Base-by-base conservation (phyloP, 2,113 vertebrate species). In the Antigone vipio region DNA sequence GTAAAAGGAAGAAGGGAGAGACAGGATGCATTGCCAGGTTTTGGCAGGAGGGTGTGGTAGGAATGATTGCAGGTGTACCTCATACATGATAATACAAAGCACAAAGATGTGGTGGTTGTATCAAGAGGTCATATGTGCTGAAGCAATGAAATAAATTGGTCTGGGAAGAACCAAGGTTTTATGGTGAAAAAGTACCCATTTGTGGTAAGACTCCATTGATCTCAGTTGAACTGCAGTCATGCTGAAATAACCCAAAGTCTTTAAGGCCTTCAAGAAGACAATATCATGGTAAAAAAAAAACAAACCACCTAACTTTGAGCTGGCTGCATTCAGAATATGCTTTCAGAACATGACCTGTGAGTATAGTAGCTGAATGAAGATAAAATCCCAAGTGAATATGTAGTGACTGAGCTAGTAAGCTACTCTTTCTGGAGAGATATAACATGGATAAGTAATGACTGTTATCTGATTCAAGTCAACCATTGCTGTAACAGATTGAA, bases 51-150 rank as follows among this genome's bases (percentile, higher is more conserved):
- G 6, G 3, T 13, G 8, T 3, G 1, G 8, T 89, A 30, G 49
- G 17, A 83, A 42, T 35, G 14, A 16, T 32, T 91, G 63, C 45
- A 24, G 45, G 24, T 44, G 9, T 63, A 24, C 34, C 52, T 77
- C 2, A 0, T 63, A 24, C 0, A 0, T 45, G 20, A 6, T 72
- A 26, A 7, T 52, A 17, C 23, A 78, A 78, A 17, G 29, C 34
- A 60, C 27, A 50, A 45, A 74, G 40, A 10, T 2, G 0, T 8
- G 10, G 35, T 30, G 8, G 8, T 29, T 85, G 27, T 88, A 26
- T 32, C 32, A 79, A 64, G 56, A 67, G 14, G 19, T 75, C 2
- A 0, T 47, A 7, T 34, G 16, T 52, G 38, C 27, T 87, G 40
- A 64, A 72, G 19, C n/a, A 56, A 22, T 66, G 34, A 26, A 58